These are phyloP conservation scores for Lymantria dispar DNA, from an alignment of 2,888 invertebrate genomes.

Conservation along the genomic window DNA sequence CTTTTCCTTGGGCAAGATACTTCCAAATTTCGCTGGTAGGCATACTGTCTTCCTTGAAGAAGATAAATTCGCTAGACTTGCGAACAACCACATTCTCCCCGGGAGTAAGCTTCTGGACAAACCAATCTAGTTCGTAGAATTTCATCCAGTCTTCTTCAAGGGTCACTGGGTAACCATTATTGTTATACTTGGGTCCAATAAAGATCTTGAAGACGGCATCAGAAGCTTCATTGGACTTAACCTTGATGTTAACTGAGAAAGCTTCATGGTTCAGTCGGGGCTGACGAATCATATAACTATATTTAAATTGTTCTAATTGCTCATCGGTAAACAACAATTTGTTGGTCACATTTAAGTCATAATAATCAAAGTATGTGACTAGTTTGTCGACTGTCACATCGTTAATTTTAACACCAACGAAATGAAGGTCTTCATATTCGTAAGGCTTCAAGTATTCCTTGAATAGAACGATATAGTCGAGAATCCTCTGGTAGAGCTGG, in stretches of 20 bases:
- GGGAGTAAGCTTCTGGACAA: constrained; percentile 79
- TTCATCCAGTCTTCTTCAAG: constrained; percentile 82
- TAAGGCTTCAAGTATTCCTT: constrained; percentile 83
- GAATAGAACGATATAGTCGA: constrained; percentile 82
- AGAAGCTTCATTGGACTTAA: constrained; percentile 81
- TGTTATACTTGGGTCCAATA: constrained; percentile 87
- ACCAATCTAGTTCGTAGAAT: constrained; percentile 84
- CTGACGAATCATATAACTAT: constrained; percentile 83
- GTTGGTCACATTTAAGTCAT: constrained; percentile 84
- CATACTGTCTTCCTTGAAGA: constrained; percentile 84
- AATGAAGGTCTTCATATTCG: constrained; percentile 78
- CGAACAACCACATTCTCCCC: constrained; percentile 86
- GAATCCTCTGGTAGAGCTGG: constrained; percentile 84
- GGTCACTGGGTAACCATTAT: constrained; percentile 72
- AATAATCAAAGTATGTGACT: constrained; percentile 85
- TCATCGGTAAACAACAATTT: constrained; percentile 57
- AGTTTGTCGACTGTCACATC: constrained; percentile 84
- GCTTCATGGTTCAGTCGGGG: constrained; percentile 87
- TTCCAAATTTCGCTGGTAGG: constrained; percentile 83
- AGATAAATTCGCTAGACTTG: constrained; percentile 84
- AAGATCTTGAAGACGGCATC: constrained; percentile 85
- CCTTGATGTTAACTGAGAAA: constrained; percentile 83
- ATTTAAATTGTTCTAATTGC: constrained; percentile 54
- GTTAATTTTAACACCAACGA: constrained; percentile 83
- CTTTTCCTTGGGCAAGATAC: constrained; percentile 75